A percentile compares a stretch with the other conserved stretches of the same genome.
These are phyloP conservation scores for Tympanoctomys barrerae DNA, from an alignment of 2,797 vertebrate species.

Conservation along the genomic window DNA sequence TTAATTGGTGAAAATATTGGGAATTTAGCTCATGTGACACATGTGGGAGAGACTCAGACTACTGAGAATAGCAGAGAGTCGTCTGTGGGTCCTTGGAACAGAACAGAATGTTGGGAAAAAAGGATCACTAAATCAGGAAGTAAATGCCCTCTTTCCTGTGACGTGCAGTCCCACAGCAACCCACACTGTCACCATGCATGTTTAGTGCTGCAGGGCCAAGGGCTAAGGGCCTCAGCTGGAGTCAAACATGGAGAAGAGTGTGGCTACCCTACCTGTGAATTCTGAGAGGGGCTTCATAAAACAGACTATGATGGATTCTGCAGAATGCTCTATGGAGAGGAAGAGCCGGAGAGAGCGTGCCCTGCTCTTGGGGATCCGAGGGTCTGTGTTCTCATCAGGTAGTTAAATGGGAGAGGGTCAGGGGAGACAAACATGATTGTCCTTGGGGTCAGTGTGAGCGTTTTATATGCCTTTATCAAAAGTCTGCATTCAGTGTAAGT, in stretches of 20 bases:
- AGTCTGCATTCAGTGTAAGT: not conserved
- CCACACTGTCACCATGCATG: not conserved
- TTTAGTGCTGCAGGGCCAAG: not conserved
- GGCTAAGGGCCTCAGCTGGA: not conserved
- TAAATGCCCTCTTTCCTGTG: not conserved
- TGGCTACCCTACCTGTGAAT: not conserved
- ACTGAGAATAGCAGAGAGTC: not conserved
- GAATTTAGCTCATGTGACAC: not conserved
- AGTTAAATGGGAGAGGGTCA: not conserved
- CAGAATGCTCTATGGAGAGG: not conserved
- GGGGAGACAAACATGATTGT: not conserved
- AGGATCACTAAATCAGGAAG: not conserved
- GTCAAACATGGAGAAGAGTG: not conserved
- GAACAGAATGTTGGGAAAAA: not conserved
- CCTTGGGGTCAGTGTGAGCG: not conserved
- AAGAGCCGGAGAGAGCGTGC: not conserved
- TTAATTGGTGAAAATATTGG: not conserved
- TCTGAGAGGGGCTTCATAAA: not conserved
- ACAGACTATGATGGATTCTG: not conserved
- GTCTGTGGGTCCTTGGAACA: not conserved
- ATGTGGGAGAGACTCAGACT: not conserved
- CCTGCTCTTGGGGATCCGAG: not conserved
- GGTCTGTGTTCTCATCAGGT: not conserved
- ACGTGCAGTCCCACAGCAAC: not conserved
- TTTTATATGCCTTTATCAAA: not conserved